These are phyloP conservation scores for Delphinus delphis DNA, from an alignment of 2,113 vertebrate genomes.

Conservation along the genomic window DNA sequence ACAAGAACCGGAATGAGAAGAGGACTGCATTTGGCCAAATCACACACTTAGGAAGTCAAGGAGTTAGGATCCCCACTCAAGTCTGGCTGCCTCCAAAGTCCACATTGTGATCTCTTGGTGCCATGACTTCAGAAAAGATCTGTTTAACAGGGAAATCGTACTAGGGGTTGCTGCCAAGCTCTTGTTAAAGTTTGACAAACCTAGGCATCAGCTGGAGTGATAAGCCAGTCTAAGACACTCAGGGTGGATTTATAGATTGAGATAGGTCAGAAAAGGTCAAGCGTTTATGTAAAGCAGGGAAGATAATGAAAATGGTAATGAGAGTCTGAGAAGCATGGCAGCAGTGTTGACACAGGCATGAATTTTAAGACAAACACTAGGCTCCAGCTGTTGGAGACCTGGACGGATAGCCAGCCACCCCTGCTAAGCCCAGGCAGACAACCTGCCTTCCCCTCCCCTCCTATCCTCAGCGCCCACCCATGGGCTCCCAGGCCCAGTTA, in stretches of 20 bases:
- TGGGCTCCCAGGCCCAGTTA: not conserved
- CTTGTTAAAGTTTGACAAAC: not conserved
- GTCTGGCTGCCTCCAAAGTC: not conserved
- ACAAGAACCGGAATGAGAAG: not conserved
- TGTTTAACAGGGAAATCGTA: not conserved
- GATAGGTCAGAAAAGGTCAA: slow-evolving; percentile 33
- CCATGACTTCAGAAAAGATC: not conserved
- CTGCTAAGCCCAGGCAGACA: not conserved
- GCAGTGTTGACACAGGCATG: not conserved
- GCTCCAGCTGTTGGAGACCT: not conserved
- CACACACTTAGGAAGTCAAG: not conserved
- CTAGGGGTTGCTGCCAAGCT: not conserved
- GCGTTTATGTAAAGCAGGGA: not conserved
- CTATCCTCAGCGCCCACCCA: not conserved
- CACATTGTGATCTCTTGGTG: not conserved
- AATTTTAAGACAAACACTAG: not conserved
- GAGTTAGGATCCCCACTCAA: not conserved
- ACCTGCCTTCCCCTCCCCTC: no score
- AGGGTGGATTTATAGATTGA: slow-evolving; percentile 5
- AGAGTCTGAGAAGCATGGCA: not conserved
- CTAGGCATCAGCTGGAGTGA: not conserved
- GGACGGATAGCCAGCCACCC: not conserved
- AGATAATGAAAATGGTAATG: slow-evolving; percentile 21
- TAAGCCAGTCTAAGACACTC: not conserved
- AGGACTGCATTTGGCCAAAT: not conserved